Evolutionary conservation across 2,113 vertebrate genomes (phyloP).

Genomic region (Leptocoma aspasia): DNA sequence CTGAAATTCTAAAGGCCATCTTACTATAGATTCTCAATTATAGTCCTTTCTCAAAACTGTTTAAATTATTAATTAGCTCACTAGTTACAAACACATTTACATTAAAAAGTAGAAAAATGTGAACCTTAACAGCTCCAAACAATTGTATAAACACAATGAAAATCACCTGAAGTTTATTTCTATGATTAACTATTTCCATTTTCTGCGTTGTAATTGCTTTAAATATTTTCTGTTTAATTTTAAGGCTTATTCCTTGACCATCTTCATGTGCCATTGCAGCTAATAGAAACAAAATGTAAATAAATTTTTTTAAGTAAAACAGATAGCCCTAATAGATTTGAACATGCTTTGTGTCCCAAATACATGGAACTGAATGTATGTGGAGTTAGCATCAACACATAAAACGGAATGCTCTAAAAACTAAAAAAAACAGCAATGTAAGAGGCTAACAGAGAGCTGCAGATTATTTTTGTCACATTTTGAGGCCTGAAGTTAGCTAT

Average conservation of each 20-base stretch:
- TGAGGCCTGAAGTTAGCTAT: neutral
- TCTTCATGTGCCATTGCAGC: neutral
- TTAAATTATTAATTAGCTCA: neutral
- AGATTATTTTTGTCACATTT: neutral
- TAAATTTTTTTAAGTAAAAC: neutral
- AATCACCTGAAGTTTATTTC: neutral
- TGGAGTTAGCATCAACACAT: accelerated
- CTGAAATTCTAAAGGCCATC: neutral
- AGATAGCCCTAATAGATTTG: neutral
- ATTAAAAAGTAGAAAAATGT: neutral
- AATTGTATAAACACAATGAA: neutral
- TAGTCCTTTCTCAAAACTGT: neutral
- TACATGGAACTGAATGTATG: neutral
- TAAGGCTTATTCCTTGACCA: neutral
- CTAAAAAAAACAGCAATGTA: neutral
- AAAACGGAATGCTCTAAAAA: neutral
- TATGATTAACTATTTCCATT: neutral
- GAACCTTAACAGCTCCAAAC: neutral
- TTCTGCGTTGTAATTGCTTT: neutral
- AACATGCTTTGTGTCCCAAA: neutral
- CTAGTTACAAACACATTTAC: neutral
- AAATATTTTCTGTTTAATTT: neutral
- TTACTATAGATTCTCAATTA: neutral
- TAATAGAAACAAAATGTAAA: neutral
- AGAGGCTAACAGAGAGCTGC: neutral